Conservation (phyloP, 35 echinoderm and acorn worm genomes). For the Stichopus chloronotus region DNA sequence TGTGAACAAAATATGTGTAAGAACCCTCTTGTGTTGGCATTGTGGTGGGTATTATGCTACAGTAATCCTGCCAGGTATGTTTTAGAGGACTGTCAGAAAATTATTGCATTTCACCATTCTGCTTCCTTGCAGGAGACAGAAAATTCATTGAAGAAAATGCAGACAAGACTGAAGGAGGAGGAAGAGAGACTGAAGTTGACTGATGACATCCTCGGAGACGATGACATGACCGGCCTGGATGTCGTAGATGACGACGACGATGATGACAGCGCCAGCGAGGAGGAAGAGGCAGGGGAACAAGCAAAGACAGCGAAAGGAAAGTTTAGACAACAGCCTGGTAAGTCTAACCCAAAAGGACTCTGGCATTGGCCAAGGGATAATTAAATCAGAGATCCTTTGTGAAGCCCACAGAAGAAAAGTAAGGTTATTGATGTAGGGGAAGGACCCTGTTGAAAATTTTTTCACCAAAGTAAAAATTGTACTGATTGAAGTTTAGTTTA, state of each 20-base stretch:
- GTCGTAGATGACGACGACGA: conserved; percentile 84
- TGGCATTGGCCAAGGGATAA: no score
- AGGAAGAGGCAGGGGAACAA: conserved; percentile 63
- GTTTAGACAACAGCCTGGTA: conserved; percentile 50
- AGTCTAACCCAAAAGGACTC: background rate
- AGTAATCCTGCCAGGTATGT: no score
- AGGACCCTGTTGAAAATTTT: no score
- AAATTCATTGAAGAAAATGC: conserved; percentile 87
- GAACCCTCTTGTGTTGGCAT: no score
- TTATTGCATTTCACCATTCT: no score
- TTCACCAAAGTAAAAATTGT: no score
- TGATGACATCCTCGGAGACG: conserved; percentile 80
- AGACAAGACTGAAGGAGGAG: conserved; percentile 84
- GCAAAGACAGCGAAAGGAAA: conserved; percentile 42
- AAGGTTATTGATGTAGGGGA: no score
- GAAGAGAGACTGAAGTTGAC: conserved; percentile 73
- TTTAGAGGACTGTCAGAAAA: no score
- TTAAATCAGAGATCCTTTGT: no score
- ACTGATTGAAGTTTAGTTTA: no score
- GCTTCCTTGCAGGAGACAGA: conserved; percentile 79
- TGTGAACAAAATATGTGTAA: no score
- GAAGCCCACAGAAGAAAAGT: background rate
- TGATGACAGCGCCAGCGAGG: conserved; percentile 71
- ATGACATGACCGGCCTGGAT: conserved; percentile 64
- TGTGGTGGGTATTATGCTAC: no score